These are phyloP conservation scores for Phalacrocorax pelagicus DNA, from an alignment of 2,113 vertebrate genomes.

Conservation along the genomic window DNA sequence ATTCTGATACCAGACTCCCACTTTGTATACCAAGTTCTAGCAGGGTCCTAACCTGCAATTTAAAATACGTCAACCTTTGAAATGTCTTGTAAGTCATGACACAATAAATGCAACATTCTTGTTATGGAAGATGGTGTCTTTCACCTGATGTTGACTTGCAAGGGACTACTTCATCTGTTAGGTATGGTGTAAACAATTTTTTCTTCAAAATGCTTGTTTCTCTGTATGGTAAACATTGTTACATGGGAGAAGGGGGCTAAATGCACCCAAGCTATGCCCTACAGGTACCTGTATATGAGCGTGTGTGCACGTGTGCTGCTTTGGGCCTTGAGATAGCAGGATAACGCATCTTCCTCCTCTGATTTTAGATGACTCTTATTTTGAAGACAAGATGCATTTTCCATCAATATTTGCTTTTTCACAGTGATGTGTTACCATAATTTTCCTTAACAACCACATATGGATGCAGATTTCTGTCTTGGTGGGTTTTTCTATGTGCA, in stretches of 20 bases:
- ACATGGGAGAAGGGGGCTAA: neutral
- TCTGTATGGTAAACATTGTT: neutral
- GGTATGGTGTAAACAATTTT: neutral
- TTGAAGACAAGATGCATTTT: neutral
- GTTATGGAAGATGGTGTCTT: neutral
- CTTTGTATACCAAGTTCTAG: neutral
- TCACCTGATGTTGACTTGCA: neutral
- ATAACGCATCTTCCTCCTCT: neutral
- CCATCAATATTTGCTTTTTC: conserved; percentile 26
- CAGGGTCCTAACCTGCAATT: neutral
- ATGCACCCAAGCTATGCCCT: neutral
- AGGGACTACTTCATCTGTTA: neutral
- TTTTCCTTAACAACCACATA: neutral
- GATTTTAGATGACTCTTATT: neutral
- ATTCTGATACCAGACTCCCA: neutral
- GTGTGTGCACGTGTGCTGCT: neutral
- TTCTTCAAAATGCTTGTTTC: neutral
- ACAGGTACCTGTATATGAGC: neutral
- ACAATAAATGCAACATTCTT: neutral
- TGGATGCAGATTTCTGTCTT: conserved; percentile 1
- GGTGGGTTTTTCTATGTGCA: neutral
- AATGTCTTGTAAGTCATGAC: neutral
- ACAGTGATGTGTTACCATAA: neutral
- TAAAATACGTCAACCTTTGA: neutral
- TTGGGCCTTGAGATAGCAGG: neutral